Percentiles rank a stretch among this genome's conserved stretches.
Conservation (phyloP, 2,888 invertebrate species). For the Asteroscopus sphinx region DNA sequence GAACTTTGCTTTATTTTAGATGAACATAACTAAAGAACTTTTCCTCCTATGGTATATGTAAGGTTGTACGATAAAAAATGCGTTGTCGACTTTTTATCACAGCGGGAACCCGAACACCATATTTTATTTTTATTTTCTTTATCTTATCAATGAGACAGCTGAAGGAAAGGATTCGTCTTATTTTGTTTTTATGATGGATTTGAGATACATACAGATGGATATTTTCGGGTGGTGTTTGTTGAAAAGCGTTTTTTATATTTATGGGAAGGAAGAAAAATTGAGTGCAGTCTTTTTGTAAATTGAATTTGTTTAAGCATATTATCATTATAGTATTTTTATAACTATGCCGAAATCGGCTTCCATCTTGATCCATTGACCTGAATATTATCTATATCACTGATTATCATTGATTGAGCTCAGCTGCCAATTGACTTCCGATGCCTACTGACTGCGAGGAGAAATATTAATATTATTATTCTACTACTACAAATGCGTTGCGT, state of each 20-base stretch:
- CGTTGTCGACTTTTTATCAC: neutral
- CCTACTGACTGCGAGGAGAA: too few species aligned
- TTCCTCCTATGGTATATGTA: neutral
- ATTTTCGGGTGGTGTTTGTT: neutral
- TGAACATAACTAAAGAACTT: neutral
- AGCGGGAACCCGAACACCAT: neutral
- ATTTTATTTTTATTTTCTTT: neutral
- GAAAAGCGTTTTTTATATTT: neutral
- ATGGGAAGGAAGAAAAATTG: too few species aligned
- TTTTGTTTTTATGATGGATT: slow-evolving; percentile 3
- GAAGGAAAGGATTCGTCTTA: slow-evolving; percentile 6
- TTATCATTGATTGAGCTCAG: too few species aligned
- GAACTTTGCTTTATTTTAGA: neutral
- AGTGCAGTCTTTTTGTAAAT: too few species aligned
- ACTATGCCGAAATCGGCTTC: too few species aligned
- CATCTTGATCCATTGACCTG: too few species aligned
- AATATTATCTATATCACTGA: too few species aligned
- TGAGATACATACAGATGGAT: neutral
- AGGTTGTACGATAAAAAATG: neutral
- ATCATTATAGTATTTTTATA: too few species aligned
- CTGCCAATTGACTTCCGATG: too few species aligned
- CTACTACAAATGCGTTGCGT: too few species aligned
- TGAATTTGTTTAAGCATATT: too few species aligned
- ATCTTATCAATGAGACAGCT: slow-evolving; percentile 9
- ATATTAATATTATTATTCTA: too few species aligned